Evolutionary conservation across 2,888 invertebrate genomes (phyloP).

Genomic region (Leuctra nigra): DNA sequence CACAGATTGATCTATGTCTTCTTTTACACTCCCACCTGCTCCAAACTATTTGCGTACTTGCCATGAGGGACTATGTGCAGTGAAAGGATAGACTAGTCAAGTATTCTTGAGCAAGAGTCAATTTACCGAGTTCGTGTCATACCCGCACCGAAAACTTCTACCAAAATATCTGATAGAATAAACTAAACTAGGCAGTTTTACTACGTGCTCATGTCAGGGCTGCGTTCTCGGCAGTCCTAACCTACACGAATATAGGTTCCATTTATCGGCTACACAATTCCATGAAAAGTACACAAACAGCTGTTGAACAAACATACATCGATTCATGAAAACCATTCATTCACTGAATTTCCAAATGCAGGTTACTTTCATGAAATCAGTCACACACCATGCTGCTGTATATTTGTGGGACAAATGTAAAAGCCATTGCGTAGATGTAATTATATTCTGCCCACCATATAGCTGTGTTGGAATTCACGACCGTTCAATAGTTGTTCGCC

Average conservation of each 20-base stretch:
- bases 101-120: neutral
- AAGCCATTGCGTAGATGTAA: too few species aligned
- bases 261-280: neutral
- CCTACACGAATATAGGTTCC: conserved; percentile 8
- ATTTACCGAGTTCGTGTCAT: neutral
- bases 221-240: neutral
- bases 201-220: conserved; percentile 10
- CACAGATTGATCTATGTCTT: too few species aligned
- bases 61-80: too few species aligned
- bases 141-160: neutral
- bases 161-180: neutral
- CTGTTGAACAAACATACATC: too few species aligned
- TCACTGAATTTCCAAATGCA: too few species aligned
- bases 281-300: neutral
- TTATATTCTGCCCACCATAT: too few species aligned
- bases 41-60: too few species aligned
- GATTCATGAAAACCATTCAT: too few species aligned
- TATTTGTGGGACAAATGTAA: too few species aligned
- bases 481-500: conserved; percentile 12
- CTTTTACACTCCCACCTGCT: too few species aligned
- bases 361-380: too few species aligned
- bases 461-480: conserved; percentile 1
- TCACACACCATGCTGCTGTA: too few species aligned
- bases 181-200: neutral
- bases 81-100: neutral